Evolutionary conservation across 1,140 invertebrate species (phyloP).

Genomic region (Phymorhynchus buccinoides): DNA sequence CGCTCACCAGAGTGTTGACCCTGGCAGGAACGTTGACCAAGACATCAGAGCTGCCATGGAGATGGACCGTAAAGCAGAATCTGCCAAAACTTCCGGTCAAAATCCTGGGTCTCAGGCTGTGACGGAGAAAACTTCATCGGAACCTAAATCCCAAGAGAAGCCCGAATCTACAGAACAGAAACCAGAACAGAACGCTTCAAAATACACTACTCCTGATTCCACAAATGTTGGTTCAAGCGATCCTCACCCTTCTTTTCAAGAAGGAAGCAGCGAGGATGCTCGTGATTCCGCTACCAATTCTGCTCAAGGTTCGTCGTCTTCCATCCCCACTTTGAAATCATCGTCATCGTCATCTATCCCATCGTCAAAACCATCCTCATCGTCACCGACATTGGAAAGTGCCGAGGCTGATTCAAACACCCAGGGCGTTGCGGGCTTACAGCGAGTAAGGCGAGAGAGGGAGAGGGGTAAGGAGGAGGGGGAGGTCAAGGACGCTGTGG

Average conservation of each 20-base stretch:
- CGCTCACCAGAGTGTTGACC: background rate
- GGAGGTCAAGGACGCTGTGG: background rate
- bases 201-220: no score
- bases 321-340: no score
- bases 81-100: no score
- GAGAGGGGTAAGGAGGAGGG: background rate
- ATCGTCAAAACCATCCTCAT: background rate
- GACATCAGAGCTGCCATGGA: no score
- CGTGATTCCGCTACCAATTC: background rate
- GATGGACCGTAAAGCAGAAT: no score
- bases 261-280: background rate
- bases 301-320: background rate
- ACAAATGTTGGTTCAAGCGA: no score
- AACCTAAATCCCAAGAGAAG: background rate
- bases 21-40: background rate
- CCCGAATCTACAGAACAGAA: background rate
- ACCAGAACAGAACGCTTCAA: background rate
- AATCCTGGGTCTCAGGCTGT: background rate
- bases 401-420: no score
- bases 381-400: no score
- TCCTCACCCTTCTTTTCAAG: no score
- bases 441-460: background rate
- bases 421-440: background rate
- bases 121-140: no score
- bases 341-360: background rate